Evolutionary conservation across 2,888 invertebrate genomes (phyloP), one percentile per base, ranked within the genome.

Genomic region (Hesperia comma): DNA sequence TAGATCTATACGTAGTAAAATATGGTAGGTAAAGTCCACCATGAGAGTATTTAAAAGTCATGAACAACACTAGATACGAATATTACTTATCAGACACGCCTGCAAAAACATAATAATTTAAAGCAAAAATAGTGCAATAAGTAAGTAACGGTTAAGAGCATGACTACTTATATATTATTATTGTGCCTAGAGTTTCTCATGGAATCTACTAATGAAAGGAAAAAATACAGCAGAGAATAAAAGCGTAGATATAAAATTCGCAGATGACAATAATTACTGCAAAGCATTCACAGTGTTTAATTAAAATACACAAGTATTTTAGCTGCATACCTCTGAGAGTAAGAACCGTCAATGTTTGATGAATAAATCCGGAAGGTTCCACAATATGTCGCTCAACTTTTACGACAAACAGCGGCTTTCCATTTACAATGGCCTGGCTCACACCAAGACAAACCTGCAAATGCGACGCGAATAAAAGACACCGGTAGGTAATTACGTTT

Each of bases 311-410:
- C 19, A 53, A 60, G 21, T 37, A 53, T 41, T 58, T 43, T 58
- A 53, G 53, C 58, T 53, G 19, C 58, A 10, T 64, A 60, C 94
- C 95, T 82, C 87, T 82, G 17, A 93, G 78, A 58, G 94, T 93
- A 51, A 95, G 81, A n/a, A 94, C 85, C 12, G 94, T 94, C 72
- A 92, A 79, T 10, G 93, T 91, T 71, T 92, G 88, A 78, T 94
- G 93, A 67, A 90, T 75, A 63, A 86, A 82, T 61, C 94, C 94
- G 67, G 92, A 89, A 63, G 94, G 89, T 77, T 94, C 94, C 53
- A 94, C 88, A 63, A 95, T 92, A 71, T 91, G 94, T 14, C 95
- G 89, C 75, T 94, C 93, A 55, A 95, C 91, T 75, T 93, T 94
- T 68, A 93, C 94, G n/a, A 94, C 89, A 71, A 93, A 93, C 61